Evolutionary conservation across 2,888 invertebrate species (phyloP), one percentile per base, ranked within the genome.

Genomic region (Cerastis rubricosa): DNA sequence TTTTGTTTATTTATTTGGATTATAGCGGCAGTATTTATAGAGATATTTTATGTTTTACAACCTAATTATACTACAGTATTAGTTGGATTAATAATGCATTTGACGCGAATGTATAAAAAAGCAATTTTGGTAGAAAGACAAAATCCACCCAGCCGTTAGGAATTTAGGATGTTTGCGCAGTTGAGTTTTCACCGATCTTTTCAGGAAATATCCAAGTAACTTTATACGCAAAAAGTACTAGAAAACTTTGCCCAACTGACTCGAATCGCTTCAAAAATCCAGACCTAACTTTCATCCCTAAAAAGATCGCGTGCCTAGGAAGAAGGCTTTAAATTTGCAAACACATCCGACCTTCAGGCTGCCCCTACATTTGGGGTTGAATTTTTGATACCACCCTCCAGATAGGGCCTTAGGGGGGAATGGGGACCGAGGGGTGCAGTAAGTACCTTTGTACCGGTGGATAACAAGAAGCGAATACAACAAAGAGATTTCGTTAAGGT

Each of bases 331-430:
- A 86, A 85, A 85, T 77, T 83, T 77, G 65, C 66, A 79, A 65
- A 51, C n/a, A 68, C 69, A 70, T 65, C 69, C 83, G 59, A 73
- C 71, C 73, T 67, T 67, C 43, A 57, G n/a, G 12, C 57, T 61
- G 61, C 61, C 54, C 51, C 54, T 76, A 74, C 77, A 67, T 74
- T 75, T 68, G 40, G 69, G 71, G 71, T 66, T 85, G 71, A 80
- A 86, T 86, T 40, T 80, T 87, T 80, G 78, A 86, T 83, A 51
- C 76, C 85, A 59, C 76, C 74, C 82, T 29, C 57, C 22, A 59
- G 61, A 51, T 77, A 86, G 74, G 66, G 40, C 67, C 81, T 61
- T 57, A 64, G 71, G 75, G 74, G 45, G 69, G 19, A 12, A 12
- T 12, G 2, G 12, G 35, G 25, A 11, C 54, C n/a, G 35, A 47